These are phyloP conservation scores for Corynorhinus townsendii DNA, from an alignment of 2,113 vertebrate genomes.

Conservation along the genomic window DNA sequence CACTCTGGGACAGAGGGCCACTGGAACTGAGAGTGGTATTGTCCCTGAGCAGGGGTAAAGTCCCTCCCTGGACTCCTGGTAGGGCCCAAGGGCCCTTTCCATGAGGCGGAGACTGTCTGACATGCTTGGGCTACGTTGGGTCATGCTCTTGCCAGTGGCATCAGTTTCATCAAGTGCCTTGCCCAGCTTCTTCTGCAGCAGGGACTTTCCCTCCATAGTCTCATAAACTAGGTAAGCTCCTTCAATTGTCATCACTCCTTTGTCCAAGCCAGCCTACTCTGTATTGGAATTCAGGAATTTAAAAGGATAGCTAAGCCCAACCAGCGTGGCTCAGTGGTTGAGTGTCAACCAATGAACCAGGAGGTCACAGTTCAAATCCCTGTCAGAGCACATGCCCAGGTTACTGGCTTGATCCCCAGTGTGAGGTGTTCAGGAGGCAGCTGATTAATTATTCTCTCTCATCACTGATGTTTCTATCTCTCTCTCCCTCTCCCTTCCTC, in stretches of 20 bases:
- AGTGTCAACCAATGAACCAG: no score
- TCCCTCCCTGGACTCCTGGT: background rate
- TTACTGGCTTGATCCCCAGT: no score
- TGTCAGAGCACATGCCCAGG: no score
- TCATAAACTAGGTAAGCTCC: background rate
- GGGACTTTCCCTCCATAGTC: background rate
- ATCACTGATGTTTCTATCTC: no score
- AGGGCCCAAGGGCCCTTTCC: background rate
- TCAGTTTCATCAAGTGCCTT: background rate
- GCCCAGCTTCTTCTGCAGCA: background rate
- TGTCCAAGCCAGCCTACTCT: background rate
- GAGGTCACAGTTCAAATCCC: no score
- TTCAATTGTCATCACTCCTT: background rate
- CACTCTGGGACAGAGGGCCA: background rate
- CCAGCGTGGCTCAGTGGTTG: no score
- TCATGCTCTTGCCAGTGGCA: background rate
- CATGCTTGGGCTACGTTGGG: accelerated
- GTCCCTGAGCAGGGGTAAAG: background rate
- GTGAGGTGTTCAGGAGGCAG: no score
- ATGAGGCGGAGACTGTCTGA: background rate
- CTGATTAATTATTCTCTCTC: no score
- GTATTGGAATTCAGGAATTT: background rate
- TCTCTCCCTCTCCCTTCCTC: no score
- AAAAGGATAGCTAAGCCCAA: background rate
- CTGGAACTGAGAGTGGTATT: background rate